Evolutionary conservation across 2,888 invertebrate genomes (phyloP).

Genomic region (Cosmia trapezina): DNA sequence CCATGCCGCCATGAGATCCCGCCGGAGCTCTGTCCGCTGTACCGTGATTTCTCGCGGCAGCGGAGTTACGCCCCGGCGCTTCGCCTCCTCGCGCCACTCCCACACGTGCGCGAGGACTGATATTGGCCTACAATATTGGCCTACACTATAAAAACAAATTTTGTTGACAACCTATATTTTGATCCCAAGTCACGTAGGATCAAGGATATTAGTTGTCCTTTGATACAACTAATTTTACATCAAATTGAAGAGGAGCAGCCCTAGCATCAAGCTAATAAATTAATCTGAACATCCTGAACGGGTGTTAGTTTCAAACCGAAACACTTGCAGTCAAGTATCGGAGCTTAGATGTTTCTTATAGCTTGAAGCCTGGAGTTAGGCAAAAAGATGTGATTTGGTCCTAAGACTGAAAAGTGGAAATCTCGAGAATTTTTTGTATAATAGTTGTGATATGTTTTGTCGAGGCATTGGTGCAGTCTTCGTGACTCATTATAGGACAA

Average conservation of each 20-base stretch:
- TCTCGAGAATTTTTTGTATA: too few species aligned
- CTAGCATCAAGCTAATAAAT: conserved; percentile 41
- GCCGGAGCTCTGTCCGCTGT: too few species aligned
- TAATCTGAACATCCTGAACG: conserved; percentile 50
- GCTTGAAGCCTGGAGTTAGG: not conserved
- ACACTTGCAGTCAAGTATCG: conserved; percentile 34
- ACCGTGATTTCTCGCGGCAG: too few species aligned
- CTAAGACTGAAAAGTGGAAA: not conserved
- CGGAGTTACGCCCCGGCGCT: too few species aligned
- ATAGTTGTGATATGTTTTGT: not conserved
- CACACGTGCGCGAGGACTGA: too few species aligned
- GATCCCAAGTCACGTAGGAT: not conserved
- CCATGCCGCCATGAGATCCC: too few species aligned
- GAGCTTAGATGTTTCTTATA: conserved; percentile 27
- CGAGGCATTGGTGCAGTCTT: not conserved
- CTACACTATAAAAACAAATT: not conserved
- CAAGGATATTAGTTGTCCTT: too few species aligned
- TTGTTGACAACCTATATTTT: not conserved
- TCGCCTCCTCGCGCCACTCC: too few species aligned
- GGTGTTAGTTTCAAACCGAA: conserved; percentile 46
- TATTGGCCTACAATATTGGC: too few species aligned
- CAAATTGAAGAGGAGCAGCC: conserved; percentile 27
- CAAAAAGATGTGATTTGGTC: conserved; percentile 24
- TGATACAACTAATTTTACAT: not conserved
- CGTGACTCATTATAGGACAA: not conserved